Evolutionary conservation across 2,888 invertebrate genomes (phyloP).

Genomic region (Lycaena phlaeas): DNA sequence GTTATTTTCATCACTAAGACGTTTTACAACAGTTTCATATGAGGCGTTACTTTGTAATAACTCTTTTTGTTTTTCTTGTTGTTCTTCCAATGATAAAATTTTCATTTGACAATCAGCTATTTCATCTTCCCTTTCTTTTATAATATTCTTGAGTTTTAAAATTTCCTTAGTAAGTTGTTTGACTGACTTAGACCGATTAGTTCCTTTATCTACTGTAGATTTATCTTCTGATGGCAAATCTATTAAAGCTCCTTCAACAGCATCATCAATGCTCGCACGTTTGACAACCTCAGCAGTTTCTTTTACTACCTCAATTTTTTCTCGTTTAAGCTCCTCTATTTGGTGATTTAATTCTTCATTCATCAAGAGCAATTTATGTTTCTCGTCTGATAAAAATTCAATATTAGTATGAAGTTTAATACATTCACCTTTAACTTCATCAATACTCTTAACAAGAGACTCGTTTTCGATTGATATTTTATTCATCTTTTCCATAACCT

Average conservation of each 20-base stretch:
- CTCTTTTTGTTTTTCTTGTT: slow-evolving; percentile 57
- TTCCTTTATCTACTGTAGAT: slow-evolving; percentile 42
- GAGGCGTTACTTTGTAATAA: slow-evolving; percentile 35
- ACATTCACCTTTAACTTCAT: slow-evolving; percentile 66
- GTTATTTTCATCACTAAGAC: slow-evolving; percentile 51
- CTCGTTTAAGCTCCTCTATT: slow-evolving; percentile 55
- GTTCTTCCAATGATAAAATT: slow-evolving; percentile 62
- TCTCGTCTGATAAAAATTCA: slow-evolving; percentile 57
- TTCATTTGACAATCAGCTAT: slow-evolving; percentile 68
- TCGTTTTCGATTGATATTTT: slow-evolving; percentile 75
- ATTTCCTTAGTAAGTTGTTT: slow-evolving; percentile 69
- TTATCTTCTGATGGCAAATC: slow-evolving; percentile 55
- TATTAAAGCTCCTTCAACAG: slow-evolving; percentile 31
- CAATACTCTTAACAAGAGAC: slow-evolving; percentile 59
- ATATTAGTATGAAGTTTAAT: slow-evolving; percentile 53
- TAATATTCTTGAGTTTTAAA: slow-evolving; percentile 58
- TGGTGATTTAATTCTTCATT: slow-evolving; percentile 50
- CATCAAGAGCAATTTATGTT: slow-evolving; percentile 40
- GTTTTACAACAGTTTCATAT: slow-evolving; percentile 54
- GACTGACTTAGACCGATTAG: slow-evolving; percentile 49
- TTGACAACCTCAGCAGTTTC: slow-evolving; percentile 51
- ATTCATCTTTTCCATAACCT: slow-evolving; percentile 80
- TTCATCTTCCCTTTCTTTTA: slow-evolving; percentile 67
- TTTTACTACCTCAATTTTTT: slow-evolving; percentile 53
- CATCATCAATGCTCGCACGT: slow-evolving; percentile 40